A percentile compares a stretch with the other conserved stretches of the same genome.
These are phyloP conservation scores for Falco naumanni DNA, from an alignment of 2,797 vertebrate species.

Conservation along the genomic window DNA sequence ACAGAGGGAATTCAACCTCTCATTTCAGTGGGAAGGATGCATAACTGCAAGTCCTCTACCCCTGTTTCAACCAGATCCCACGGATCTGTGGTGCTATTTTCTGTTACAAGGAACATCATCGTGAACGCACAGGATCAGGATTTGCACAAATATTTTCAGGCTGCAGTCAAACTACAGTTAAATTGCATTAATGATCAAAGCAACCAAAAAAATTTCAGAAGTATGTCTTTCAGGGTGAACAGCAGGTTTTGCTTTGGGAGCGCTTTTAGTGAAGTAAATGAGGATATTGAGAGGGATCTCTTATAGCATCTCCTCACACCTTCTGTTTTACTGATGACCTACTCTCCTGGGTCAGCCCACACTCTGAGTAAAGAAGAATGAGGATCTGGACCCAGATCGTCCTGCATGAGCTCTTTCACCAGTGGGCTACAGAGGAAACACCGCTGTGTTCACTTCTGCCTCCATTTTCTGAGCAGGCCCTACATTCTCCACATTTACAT, in stretches of 20 bases:
- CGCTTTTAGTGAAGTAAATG: background rate
- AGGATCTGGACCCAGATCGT: background rate
- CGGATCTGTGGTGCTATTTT: background rate
- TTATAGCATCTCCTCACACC: background rate
- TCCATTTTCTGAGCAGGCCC: conserved; percentile 37
- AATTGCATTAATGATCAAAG: conserved; percentile 40
- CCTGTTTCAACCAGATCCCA: background rate
- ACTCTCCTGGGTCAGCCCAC: background rate
- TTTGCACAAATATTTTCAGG: conserved; percentile 4
- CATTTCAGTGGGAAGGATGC: background rate
- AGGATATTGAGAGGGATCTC: background rate
- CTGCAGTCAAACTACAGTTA: conserved; percentile 23
- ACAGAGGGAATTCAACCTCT: background rate
- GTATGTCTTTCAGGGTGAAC: conserved; percentile 8
- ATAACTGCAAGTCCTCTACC: background rate
- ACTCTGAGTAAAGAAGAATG: background rate
- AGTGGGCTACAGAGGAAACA: background rate
- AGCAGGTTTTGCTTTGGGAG: conserved; percentile 6
- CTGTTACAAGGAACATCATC: background rate
- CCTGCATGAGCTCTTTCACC: background rate
- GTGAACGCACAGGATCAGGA: background rate
- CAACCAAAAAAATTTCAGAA: background rate
- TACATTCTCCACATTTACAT: background rate
- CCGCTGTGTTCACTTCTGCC: background rate
- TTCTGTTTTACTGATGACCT: fast-evolving